phyloP scores from a whole-genome alignment of 2,113 vertebrate genomes.

The Oryzias melastigma region DNA sequence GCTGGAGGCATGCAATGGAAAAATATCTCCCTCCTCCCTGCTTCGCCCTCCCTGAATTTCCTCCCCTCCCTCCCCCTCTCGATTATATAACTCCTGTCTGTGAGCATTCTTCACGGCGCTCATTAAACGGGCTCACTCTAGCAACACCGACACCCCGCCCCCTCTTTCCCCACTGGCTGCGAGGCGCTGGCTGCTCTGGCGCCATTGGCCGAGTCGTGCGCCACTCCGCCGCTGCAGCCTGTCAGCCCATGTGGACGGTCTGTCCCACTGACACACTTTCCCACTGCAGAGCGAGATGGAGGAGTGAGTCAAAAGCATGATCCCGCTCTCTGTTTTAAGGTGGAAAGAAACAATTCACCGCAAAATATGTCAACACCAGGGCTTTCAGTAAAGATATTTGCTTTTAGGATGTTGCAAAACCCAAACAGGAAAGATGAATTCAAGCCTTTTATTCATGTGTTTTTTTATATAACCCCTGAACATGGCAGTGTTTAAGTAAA shows the following conservation, averaged over 20 bases:
- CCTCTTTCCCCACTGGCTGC: constrained; percentile 56
- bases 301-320: constrained; percentile 39
- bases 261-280: constrained; percentile 86
- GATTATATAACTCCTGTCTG: constrained; percentile 83
- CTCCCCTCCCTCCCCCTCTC: constrained; percentile 48
- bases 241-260: constrained; percentile 73
- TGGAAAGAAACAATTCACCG: constrained; percentile 47
- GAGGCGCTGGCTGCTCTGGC: constrained; percentile 1
- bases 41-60: constrained; percentile 39
- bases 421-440: background rate
- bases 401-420: constrained; percentile 32
- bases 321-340: constrained; percentile 69
- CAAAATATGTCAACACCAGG: constrained; percentile 14
- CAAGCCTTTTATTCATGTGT: background rate
- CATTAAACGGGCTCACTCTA: constrained; percentile 75
- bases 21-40: constrained; percentile 50
- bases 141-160: constrained; percentile 61
- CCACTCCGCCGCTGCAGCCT: constrained; percentile 57
- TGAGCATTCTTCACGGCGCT: constrained; percentile 76
- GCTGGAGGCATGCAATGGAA: constrained; percentile 78
- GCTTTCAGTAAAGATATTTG: background rate
- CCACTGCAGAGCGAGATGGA: constrained; percentile 62
- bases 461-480: background rate
- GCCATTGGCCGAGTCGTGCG: constrained; percentile 50
- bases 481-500: background rate